Evolutionary conservation across 2,113 vertebrate genomes (phyloP).

Genomic region (Podiceps cristatus): DNA sequence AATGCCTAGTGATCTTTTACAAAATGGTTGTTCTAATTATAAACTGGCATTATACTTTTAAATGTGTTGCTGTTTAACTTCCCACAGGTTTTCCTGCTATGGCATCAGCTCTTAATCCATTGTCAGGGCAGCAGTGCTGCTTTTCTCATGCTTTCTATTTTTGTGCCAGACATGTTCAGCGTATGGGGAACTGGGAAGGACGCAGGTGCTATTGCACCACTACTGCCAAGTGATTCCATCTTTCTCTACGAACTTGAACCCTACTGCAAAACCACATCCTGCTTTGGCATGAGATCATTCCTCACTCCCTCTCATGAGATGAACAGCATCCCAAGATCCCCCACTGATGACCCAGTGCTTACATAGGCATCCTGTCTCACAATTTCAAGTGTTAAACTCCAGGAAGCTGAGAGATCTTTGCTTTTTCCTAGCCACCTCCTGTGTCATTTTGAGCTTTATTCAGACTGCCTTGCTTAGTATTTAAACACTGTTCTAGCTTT

Average conservation of each 20-base stretch:
- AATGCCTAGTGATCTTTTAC: background rate
- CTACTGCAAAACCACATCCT: background rate
- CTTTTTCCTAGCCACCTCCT: background rate
- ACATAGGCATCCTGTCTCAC: background rate
- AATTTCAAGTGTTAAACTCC: background rate
- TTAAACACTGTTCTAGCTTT: background rate
- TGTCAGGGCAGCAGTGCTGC: background rate
- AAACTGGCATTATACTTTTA: background rate
- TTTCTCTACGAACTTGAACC: rapidly evolving
- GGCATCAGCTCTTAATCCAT: background rate
- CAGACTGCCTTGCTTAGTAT: background rate
- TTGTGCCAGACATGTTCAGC: background rate
- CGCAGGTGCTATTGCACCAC: background rate
- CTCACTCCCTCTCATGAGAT: background rate
- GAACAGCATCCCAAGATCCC: background rate
- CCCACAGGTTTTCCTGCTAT: background rate
- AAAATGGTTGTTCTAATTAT: background rate
- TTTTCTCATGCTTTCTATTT: background rate
- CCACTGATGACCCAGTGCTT: background rate
- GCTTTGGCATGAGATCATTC: background rate
- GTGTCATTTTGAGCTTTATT: background rate
- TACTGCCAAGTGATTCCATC: background rate
- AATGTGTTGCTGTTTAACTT: background rate
- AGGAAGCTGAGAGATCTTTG: background rate
- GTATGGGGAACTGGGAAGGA: background rate